Base-by-base conservation (phyloP, 2,113 vertebrate genomes). In the Panthera uncia region DNA sequence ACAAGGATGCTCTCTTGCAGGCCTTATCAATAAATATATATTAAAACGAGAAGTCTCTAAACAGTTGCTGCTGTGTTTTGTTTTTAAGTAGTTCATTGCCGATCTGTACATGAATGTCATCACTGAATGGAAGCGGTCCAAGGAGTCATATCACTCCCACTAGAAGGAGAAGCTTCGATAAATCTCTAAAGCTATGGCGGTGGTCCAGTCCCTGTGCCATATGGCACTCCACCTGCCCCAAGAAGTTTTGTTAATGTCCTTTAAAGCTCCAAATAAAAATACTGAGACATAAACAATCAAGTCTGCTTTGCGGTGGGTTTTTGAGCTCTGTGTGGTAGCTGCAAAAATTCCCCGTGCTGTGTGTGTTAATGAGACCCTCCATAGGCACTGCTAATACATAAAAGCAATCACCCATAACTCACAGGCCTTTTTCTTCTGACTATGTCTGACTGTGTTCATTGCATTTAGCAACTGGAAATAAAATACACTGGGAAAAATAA, bases 301-400 rank as follows among this genome's bases (percentile, higher is more conserved):
- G 97, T 33, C 90, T 94, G 95, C 97, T 97, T 98, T 98, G 97
- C 97, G 96, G 94, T 98, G 0, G 93, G 66, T 95, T 97, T 98
- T 95, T 97, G 89, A 96, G 94, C 98, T 97, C 98, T 98, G 71
- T 94, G 74, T 97, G 97, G 69, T 97, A 97, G 94, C 97, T 98
- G 90, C 82, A 98, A 97, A 97, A 97, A 96, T 95, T 98, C 90
- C 95, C 92, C 98, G 97, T 97, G 98, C 98, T 98, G 98, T 87
- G 98, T 3, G 89, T 98, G 97, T 97, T 98, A 98, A 99, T 98
- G 97, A 99, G 98, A 97, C 92, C 97, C 94, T 98, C 95, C 95
- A 96, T 76, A 94, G 95, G 94, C 89, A 96, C 94, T 69, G 89
- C 87, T 98, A 98, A 97, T 98, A 97, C 96, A 97, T 97, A 98